Base-by-base conservation (phyloP, 1,140 invertebrate genomes). In the Cryptotermes secundus region DNA sequence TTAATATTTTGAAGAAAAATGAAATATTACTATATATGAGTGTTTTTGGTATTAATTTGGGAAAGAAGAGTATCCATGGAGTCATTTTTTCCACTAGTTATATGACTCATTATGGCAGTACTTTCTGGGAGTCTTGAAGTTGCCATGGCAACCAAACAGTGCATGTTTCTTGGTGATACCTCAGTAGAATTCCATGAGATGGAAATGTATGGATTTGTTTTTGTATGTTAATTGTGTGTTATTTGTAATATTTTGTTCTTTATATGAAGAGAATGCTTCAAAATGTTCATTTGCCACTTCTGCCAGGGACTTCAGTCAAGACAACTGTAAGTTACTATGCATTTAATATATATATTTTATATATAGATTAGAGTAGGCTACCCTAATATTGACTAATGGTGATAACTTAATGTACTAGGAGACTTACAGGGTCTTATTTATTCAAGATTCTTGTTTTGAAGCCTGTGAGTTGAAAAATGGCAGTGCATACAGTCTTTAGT, bases 251-350 rank as follows among this genome's bases (percentile, higher is more conserved):
- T 12, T 34, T 35, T 81, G 22, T 35, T 3, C 36, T 81, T 81
- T 35, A 3, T 34, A 9, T 49, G 19, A 34, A 38, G 6, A 81
- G 34, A 81, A 81, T 81, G 80, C 42, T 81, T 38, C 36, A 16
- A 49, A 81, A 81, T 81, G 34, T 81, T 12, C 42, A n/a, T 9
- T 49, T 81, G 19, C 80, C 80, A 35, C 80, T 81, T 34, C 36
- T 81, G 24, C 80, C 80, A 81, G 80, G 80, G 34, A 38, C 24
- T 81, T 35, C 80, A n/a, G 34, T 34, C 16, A 38, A 49, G 35
- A 81, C 24, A 38, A 81, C 34, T 81, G 80, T 81, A 81, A 81
- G 80, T n/a, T 31, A 35, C 26, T 72, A n/a, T n/a, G n/a, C n/a
- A n/a, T n/a, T n/a, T 19, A 59, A 19, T 59, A 22, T 24, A 81